phyloP scores from a whole-genome alignment of 2,797 vertebrate genomes.

The Syngnathus acus region DNA sequence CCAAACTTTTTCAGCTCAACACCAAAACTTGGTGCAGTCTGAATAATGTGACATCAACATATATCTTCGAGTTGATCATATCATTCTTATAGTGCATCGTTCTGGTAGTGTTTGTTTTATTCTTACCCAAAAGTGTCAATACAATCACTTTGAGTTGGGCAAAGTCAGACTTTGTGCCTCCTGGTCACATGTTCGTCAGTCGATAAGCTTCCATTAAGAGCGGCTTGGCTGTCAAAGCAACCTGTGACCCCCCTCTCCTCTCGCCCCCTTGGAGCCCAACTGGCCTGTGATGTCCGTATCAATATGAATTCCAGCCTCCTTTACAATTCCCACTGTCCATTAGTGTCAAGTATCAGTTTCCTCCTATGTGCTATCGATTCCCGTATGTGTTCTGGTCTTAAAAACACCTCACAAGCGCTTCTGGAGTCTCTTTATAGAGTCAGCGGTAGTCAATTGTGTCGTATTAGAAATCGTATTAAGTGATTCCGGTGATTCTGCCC shows the following conservation, averaged over 20 bases:
- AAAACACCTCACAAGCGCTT: slow-evolving; percentile 42
- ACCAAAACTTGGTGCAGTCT: slow-evolving; percentile 57
- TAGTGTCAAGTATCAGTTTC: slow-evolving; percentile 86
- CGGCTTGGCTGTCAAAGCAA: slow-evolving; percentile 74
- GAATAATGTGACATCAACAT: neutral
- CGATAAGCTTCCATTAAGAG: slow-evolving; percentile 89
- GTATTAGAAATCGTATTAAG: neutral
- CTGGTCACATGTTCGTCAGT: slow-evolving; percentile 73
- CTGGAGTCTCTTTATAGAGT: neutral
- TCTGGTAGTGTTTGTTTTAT: no score
- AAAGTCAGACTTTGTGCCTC: slow-evolving; percentile 66
- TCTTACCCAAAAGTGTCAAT: neutral
- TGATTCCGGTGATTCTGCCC: no score
- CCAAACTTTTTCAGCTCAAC: slow-evolving; percentile 61
- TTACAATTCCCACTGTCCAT: slow-evolving; percentile 78
- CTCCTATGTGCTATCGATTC: slow-evolving; percentile 79
- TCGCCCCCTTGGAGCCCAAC: slow-evolving; percentile 59
- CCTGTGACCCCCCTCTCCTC: slow-evolving; percentile 74
- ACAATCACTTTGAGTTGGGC: slow-evolving; percentile 11
- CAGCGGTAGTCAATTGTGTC: neutral
- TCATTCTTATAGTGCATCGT: neutral
- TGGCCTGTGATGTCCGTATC: slow-evolving; percentile 73
- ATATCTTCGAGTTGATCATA: no score
- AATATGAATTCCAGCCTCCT: slow-evolving; percentile 79
- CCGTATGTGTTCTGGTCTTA: slow-evolving; percentile 54